Conservation (phyloP, 2,888 invertebrate species). For the Arge pagana region DNA sequence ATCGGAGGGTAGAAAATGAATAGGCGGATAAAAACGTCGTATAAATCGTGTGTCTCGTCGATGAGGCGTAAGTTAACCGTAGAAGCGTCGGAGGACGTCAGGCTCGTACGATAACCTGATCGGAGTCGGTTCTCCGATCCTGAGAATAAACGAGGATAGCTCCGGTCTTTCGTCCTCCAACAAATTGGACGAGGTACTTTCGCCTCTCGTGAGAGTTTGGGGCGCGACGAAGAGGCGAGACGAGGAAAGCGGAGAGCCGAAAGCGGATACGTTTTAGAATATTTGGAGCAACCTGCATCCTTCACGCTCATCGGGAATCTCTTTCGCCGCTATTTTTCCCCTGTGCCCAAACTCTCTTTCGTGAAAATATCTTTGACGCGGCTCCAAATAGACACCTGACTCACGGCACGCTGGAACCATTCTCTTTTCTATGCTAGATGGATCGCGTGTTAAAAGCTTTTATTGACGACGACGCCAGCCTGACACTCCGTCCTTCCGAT, state of each 20-base stretch:
- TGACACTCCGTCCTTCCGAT: slow-evolving; percentile 1
- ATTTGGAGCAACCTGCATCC: slow-evolving; percentile 4
- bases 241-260: slow-evolving; percentile 29
- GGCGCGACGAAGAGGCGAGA: no score
- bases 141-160: slow-evolving; percentile 33
- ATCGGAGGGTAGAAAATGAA: neutral
- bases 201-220: slow-evolving; percentile 3
- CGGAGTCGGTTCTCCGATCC: slow-evolving; percentile 18
- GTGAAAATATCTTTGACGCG: neutral
- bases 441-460: slow-evolving; percentile 45
- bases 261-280: slow-evolving; percentile 18
- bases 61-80: slow-evolving; percentile 24
- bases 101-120: slow-evolving; percentile 24
- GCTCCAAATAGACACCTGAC: slow-evolving; percentile 14
- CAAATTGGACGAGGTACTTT: slow-evolving; percentile 40
- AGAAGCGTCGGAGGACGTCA: slow-evolving; percentile 27
- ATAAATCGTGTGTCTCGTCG: slow-evolving; percentile 38
- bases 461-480: slow-evolving; percentile 33
- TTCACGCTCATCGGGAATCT: neutral
- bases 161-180: slow-evolving; percentile 24
- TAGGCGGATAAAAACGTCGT: slow-evolving; percentile 36
- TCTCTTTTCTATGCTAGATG: slow-evolving; percentile 16
- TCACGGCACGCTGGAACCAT: slow-evolving; percentile 7
- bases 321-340: neutral
- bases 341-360: no score